These are phyloP conservation scores for Mythimna impura DNA, from an alignment of 2,888 invertebrate species.

Conservation along the genomic window DNA sequence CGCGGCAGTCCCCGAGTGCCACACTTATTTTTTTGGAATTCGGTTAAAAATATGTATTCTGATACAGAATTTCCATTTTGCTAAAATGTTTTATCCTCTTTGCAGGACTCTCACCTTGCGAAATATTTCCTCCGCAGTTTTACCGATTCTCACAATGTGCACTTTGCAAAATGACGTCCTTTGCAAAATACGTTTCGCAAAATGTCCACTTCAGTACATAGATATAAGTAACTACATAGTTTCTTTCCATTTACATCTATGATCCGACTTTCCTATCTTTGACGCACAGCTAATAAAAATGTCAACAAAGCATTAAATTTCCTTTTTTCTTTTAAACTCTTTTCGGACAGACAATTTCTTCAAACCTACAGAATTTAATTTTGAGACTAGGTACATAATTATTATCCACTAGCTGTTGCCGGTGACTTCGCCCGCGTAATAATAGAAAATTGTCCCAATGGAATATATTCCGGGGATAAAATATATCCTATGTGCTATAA, in stretches of 20 bases:
- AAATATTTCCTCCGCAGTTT: constrained; percentile 2
- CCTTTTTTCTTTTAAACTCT: too few species aligned
- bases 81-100: background rate
- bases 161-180: constrained; percentile 17
- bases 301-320: too few species aligned
- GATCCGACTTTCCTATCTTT: background rate
- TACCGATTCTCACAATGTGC: constrained; percentile 11
- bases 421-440: too few species aligned
- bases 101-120: background rate
- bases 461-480: too few species aligned
- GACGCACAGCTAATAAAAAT: background rate
- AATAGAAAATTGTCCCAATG: too few species aligned
- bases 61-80: background rate
- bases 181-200: constrained; percentile 1
- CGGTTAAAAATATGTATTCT: background rate
- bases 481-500: too few species aligned
- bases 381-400: too few species aligned
- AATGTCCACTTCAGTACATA: constrained; percentile 2
- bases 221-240: background rate
- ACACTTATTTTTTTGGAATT: too few species aligned
- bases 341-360: too few species aligned
- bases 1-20: too few species aligned
- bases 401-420: background rate
- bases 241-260: background rate
- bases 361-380: too few species aligned